Percentiles rank a stretch among this genome's conserved stretches.
Evolutionary conservation across 2,113 vertebrate genomes (phyloP).

Genomic region (Mormyrus iriodes): DNA sequence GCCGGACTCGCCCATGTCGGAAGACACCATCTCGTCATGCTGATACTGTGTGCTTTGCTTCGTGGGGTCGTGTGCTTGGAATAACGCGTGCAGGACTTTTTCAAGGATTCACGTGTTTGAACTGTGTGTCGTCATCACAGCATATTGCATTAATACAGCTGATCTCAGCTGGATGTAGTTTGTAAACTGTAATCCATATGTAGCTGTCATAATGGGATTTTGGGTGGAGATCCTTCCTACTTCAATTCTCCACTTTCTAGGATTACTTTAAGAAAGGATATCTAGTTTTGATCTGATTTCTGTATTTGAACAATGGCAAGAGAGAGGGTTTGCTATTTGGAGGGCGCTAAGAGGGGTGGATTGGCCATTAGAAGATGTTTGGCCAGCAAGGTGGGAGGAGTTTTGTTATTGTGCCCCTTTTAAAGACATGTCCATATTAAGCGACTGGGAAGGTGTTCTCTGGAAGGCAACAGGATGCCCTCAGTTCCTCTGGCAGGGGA

Average conservation of each 20-base stretch:
- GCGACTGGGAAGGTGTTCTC: neutral
- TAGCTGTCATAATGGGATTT: neutral
- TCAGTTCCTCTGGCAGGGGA: neutral
- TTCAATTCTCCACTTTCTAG: neutral
- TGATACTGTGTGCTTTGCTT: neutral
- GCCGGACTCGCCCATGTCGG: neutral
- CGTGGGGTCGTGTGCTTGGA: neutral
- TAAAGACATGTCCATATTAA: neutral
- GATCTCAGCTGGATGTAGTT: neutral
- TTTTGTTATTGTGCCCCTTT: neutral
- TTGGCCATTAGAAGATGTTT: neutral
- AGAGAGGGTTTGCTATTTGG: neutral
- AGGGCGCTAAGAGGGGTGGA: neutral
- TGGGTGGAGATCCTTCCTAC: neutral
- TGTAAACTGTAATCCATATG: neutral
- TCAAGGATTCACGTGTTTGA: neutral
- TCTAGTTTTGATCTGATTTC: neutral
- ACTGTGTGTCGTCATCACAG: neutral
- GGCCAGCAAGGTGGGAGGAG: neutral
- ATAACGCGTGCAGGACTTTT: neutral
- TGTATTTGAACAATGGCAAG: neutral
- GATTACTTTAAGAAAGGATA: neutral
- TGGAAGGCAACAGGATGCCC: neutral
- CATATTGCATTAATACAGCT: neutral
- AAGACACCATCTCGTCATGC: neutral